These are phyloP conservation scores for Lasioglossum oenotherae DNA, from an alignment of 2,888 invertebrate genomes.

Conservation along the genomic window DNA sequence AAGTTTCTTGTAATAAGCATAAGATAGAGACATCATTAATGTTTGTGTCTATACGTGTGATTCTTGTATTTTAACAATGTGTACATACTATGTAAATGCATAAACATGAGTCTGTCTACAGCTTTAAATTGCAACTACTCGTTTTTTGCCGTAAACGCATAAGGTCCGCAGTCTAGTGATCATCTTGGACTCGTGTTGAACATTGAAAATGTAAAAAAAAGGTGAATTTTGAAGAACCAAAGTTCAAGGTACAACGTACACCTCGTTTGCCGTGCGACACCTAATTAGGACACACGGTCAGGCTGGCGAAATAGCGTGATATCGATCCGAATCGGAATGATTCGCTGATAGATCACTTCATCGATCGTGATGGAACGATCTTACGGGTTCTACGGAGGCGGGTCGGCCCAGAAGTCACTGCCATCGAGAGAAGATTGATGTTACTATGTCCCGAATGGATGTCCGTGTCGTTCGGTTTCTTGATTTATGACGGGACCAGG, in stretches of 20 bases:
- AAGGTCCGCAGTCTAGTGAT: not conserved
- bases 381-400: conserved; percentile 27
- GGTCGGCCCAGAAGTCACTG: conserved; percentile 67
- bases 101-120: not conserved
- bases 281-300: conserved; percentile 5
- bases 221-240: not conserved
- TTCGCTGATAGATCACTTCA: not conserved
- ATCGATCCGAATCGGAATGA: not conserved
- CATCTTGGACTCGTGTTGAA: not conserved
- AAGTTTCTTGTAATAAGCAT: too few species aligned
- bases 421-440: conserved; percentile 69
- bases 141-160: not conserved
- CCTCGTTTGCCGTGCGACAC: not conserved
- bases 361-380: not conserved
- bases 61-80: too few species aligned
- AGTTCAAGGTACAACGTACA: not conserved
- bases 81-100: too few species aligned
- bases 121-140: not conserved
- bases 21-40: too few species aligned
- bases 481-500: conserved; percentile 64
- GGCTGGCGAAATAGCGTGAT: not conserved
- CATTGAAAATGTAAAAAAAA: not conserved
- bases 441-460: conserved; percentile 64
- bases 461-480: conserved; percentile 59
- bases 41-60: too few species aligned